Evolutionary conservation across 1,140 invertebrate genomes (phyloP), one percentile per base, ranked within the genome.

Genomic region (Chironomus tepperi): DNA sequence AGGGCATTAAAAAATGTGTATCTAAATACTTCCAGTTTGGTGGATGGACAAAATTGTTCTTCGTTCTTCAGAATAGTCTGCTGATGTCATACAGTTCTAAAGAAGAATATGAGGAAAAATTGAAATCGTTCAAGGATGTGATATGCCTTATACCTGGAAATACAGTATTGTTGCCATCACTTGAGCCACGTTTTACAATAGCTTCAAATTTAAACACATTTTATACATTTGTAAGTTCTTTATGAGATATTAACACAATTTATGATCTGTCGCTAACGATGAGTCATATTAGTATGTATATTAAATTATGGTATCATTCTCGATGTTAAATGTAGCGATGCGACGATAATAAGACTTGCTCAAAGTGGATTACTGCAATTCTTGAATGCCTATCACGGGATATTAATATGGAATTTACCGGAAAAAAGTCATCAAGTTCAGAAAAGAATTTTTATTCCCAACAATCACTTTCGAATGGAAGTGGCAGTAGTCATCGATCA

Each of bases 1-100:
- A 34, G 24, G 24, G 1, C 24, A 34, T 2, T 34, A 34, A n/a
- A n/a, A 34, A 34, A 34, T 34, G 24, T 34, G 24, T 34, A 43
- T 64, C 10, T 43, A 18, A 42, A 12, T 47, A n/a, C 21, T 70
- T 77, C 75, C 76, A 77, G 77, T 74, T 78, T 16, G 77, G 77
- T 10, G 77, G 77, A 57, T 78, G 77, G 77, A 70, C 76, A 15
- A 78, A 77, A 75, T 67, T 77, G 57, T 78, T 75, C 75, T 78
- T 77, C 74, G 77, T 78, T 21, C 73, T 78, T 9, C 77, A 78
- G 64, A 76, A 78, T 74, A 75, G 76, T 70, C 57, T 78, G 10
- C 19, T 78, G 15, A 74, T 78, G 42, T 77, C 76, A 12, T 78
- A 77, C 42, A 57, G 19, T n/a, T 77, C 77, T 7, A 76, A 77